Conservation (phyloP, 2,113 vertebrate species). For the Ivindomyrus marchei region DNA sequence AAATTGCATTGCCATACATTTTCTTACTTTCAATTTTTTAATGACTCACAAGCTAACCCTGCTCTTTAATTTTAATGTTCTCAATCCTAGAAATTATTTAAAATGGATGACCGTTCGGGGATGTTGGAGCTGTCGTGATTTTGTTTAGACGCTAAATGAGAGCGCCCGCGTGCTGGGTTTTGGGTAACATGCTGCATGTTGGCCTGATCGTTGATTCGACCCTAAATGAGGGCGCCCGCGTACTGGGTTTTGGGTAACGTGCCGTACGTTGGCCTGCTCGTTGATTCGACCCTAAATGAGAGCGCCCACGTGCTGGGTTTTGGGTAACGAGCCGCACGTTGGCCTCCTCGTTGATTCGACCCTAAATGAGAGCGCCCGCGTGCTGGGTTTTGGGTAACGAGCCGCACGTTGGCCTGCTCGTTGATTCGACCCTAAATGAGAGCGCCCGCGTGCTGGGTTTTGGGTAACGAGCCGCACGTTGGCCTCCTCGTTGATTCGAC, state of each 20-base stretch:
- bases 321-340: neutral
- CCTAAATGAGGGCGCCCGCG: neutral
- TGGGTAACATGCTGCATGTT: neutral
- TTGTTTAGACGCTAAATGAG: neutral
- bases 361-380: too few relatives aligned
- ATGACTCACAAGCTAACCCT: neutral
- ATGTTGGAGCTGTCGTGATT: neutral
- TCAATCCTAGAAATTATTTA: neutral
- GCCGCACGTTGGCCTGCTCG: neutral
- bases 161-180: neutral
- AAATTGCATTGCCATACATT: neutral
- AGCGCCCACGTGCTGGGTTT: too few relatives aligned
- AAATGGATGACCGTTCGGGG: neutral
- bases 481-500: neutral
- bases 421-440: neutral
- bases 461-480: neutral
- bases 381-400: slow-evolving; percentile 7
- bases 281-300: neutral
- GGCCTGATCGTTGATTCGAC: neutral
- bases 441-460: neutral
- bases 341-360: neutral
- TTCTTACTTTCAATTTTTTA: neutral
- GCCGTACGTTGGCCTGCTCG: neutral
- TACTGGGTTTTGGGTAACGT: neutral
- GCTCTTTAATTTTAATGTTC: neutral